Percentiles rank a stretch among this genome's conserved stretches.
Evolutionary conservation across 2,113 vertebrate species (phyloP).

Genomic region (Indicator maculatus): DNA sequence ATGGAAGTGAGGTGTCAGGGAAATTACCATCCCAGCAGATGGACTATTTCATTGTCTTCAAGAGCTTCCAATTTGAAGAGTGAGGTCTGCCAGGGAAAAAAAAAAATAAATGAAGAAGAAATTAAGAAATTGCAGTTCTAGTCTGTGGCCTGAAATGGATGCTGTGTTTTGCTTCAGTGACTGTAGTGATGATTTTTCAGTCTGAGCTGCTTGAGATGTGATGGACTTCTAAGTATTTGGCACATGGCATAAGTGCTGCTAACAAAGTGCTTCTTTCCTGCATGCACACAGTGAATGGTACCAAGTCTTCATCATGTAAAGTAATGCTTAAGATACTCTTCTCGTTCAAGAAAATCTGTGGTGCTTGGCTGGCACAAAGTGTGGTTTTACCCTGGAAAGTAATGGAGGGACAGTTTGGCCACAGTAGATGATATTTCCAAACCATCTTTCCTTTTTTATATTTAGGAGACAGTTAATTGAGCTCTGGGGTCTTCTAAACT

Average conservation of each 20-base stretch:
- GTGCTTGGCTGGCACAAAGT: neutral
- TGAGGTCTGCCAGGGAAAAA: neutral
- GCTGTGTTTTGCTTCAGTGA: slow-evolving; percentile 7
- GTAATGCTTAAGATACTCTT: neutral
- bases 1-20: neutral
- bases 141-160: neutral
- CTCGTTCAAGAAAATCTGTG: neutral
- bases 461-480: neutral
- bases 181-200: neutral
- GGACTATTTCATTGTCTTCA: neutral
- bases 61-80: neutral
- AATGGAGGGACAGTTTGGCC: neutral
- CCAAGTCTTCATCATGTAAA: neutral
- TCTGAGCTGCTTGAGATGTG: neutral
- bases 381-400: neutral
- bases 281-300: neutral
- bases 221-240: neutral
- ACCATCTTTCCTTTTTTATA: too few species aligned
- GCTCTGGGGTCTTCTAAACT: neutral
- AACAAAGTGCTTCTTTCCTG: neutral
- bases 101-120: neutral
- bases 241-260: neutral
- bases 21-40: neutral
- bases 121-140: neutral
- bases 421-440: too few species aligned